These are phyloP conservation scores for Malacoctenus gilli DNA, from an alignment of 2,797 vertebrate genomes.

Conservation along the genomic window DNA sequence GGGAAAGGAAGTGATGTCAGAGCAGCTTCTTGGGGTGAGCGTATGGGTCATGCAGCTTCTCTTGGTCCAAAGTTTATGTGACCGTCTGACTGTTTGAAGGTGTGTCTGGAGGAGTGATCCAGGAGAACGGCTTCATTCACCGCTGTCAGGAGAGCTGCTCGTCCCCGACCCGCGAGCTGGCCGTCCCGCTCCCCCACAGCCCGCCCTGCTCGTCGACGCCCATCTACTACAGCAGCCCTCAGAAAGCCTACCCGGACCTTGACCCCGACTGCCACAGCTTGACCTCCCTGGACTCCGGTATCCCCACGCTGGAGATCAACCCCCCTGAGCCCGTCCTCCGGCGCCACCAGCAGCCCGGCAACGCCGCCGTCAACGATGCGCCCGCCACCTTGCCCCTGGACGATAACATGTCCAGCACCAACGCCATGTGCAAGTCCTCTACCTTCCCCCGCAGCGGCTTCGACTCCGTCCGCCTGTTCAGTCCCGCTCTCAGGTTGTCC, in stretches of 20 bases:
- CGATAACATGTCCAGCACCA: constrained; percentile 52
- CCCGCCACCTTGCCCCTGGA: constrained; percentile 80
- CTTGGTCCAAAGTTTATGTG: not conserved
- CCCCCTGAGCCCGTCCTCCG: constrained; percentile 85
- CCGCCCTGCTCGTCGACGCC: constrained; percentile 56
- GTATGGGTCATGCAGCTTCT: no score
- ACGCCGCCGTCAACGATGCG: constrained; percentile 67
- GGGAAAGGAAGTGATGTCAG: no score
- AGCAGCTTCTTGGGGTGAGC: no score
- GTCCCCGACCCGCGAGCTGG: constrained; percentile 12
- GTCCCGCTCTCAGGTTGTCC: constrained; percentile 67
- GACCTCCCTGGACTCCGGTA: constrained; percentile 90
- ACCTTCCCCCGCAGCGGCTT: constrained; percentile 88
- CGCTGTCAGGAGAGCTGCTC: constrained; percentile 29
- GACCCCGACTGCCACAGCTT: constrained; percentile 85
- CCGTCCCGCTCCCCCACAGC: constrained; percentile 57
- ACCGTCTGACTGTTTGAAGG: constrained; percentile 32
- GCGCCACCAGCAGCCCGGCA: constrained; percentile 56
- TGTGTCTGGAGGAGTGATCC: constrained; percentile 47
- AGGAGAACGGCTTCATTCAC: constrained; percentile 71
- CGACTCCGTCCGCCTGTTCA: constrained; percentile 82
- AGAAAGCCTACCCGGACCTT: constrained; percentile 45
- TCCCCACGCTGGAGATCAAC: constrained; percentile 91
- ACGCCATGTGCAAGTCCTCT: constrained; percentile 82
- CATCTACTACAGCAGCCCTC: constrained; percentile 58